These are phyloP conservation scores for Lampropteryx suffumata DNA, from an alignment of 2,888 invertebrate genomes.

Conservation along the genomic window DNA sequence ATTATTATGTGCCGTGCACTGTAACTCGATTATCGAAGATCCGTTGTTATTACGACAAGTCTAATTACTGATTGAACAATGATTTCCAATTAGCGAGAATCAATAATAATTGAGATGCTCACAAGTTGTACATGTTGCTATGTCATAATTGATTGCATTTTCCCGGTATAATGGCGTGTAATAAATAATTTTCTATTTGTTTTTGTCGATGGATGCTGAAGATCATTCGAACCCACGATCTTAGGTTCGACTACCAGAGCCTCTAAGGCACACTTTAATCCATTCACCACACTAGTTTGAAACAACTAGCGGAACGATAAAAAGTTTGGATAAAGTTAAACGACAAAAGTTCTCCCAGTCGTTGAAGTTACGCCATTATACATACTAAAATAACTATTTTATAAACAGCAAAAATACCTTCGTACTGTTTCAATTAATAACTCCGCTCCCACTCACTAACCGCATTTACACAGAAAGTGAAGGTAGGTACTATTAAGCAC, in stretches of 20 bases:
- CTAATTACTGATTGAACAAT: conserved; percentile 9
- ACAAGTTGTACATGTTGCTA: conserved; percentile 2
- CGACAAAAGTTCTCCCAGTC: too few relatives aligned
- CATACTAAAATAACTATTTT: conserved; percentile 1
- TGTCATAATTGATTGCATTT: conserved; percentile 7
- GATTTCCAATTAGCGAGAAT: conserved; percentile 11
- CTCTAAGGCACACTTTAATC: too few relatives aligned
- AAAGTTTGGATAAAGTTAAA: too few relatives aligned
- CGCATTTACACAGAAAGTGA: conserved; percentile 3
- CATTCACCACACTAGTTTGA: too few relatives aligned
- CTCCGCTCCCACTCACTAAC: conserved; percentile 3
- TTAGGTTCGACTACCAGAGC: too few relatives aligned
- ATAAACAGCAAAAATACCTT: conserved; percentile 13
- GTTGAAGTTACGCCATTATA: not conserved
- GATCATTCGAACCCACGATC: too few relatives aligned
- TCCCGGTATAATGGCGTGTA: conserved; percentile 5
- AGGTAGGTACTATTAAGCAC: too few relatives aligned
- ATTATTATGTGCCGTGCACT: conserved; percentile 14
- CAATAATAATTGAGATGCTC: conserved; percentile 10
- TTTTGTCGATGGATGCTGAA: too few relatives aligned
- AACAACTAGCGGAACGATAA: too few relatives aligned
- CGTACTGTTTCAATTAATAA: conserved; percentile 17
- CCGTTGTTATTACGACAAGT: conserved; percentile 1
- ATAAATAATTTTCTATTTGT: not conserved
- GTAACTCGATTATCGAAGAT: conserved; percentile 7